Conservation (phyloP, 2,797 vertebrate species). For the Premnoplex brunnescens region DNA sequence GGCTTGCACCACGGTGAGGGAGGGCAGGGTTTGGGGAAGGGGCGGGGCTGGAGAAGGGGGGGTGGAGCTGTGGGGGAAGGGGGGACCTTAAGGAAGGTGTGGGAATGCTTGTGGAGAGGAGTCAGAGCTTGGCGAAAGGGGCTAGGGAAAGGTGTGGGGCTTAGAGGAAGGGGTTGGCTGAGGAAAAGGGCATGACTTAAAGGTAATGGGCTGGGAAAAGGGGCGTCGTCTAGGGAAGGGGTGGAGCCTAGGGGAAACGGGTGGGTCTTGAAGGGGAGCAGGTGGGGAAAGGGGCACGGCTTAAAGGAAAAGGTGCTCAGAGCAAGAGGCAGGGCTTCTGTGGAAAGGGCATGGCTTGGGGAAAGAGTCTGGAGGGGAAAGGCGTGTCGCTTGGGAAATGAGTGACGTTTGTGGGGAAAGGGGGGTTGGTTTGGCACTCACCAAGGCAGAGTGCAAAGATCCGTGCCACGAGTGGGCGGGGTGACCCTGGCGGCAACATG, state of each 20-base stretch:
- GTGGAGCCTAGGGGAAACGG: not conserved
- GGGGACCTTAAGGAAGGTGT: not conserved
- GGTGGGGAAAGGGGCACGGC: not conserved
- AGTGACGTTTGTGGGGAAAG: not conserved
- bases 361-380: not conserved
- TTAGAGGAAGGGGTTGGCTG: not conserved
- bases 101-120: not conserved
- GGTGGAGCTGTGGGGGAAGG: not conserved
- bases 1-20: not conserved
- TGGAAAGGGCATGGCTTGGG: not conserved
- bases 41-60: not conserved
- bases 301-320: not conserved
- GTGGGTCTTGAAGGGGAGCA: too few relatives aligned
- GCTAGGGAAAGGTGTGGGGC: not conserved
- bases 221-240: not conserved
- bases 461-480: not conserved
- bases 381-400: not conserved
- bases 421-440: not conserved
- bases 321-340: not conserved
- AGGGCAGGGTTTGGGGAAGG: not conserved
- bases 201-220: not conserved
- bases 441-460: not conserved
- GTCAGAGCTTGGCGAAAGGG: not conserved
- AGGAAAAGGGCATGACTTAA: not conserved
- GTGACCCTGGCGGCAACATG: not conserved